Conservation (phyloP, 2,113 vertebrate species). For the Actenoides lindsayi region DNA sequence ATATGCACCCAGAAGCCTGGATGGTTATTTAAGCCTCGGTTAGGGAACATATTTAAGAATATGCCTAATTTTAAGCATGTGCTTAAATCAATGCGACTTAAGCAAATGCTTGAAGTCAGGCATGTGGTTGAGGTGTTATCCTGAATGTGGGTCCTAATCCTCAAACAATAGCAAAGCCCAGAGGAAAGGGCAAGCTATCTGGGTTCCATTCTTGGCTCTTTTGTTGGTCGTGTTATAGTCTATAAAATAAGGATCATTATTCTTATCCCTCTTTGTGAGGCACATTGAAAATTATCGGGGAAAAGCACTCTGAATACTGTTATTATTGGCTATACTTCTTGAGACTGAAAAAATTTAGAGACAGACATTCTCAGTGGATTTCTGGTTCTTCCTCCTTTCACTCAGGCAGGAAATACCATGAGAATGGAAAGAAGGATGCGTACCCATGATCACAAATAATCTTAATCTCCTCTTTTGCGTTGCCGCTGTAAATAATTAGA, state of each 20-base stretch:
- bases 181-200: constrained; percentile 56
- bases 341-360: constrained; percentile 22
- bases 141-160: constrained; percentile 65
- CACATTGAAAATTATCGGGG: constrained; percentile 61
- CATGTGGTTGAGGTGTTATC: constrained; percentile 57
- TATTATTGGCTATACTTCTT: constrained; percentile 63
- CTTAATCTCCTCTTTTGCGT: constrained; percentile 20
- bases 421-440: constrained; percentile 50
- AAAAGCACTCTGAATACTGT: constrained; percentile 57
- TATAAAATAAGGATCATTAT: constrained; percentile 64
- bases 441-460: constrained; percentile 60
- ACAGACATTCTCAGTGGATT: constrained; percentile 64
- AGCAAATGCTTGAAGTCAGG: constrained; percentile 70
- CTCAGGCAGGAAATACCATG: constrained; percentile 61
- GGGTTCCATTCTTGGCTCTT: constrained; percentile 44
- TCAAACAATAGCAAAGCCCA: constrained; percentile 52
- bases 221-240: constrained; percentile 35
- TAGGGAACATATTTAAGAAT: constrained; percentile 55
- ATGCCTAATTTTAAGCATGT: constrained; percentile 55
- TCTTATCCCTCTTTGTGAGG: constrained; percentile 51
- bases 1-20: constrained; percentile 28
- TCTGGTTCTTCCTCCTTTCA: constrained; percentile 67
- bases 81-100: constrained; percentile 61
- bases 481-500: constrained; percentile 25
- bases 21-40: neutral